Evolutionary conservation across 2,888 invertebrate species (phyloP), one percentile per base, ranked within the genome.

Genomic region (Azorinus chamasolen): DNA sequence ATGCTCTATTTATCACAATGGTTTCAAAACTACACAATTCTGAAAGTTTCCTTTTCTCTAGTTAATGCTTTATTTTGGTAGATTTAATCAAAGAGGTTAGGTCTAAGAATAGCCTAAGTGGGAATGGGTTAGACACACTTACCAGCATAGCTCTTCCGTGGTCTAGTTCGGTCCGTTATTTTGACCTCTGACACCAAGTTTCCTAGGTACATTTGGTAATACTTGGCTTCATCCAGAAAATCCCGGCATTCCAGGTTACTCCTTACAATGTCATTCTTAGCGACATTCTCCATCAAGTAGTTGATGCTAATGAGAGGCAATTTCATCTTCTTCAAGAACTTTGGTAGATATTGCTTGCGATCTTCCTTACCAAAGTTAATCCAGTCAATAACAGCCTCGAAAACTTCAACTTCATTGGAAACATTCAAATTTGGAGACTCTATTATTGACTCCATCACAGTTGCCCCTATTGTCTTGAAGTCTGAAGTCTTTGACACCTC

Each of bases 121-220:
- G n/a, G n/a, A n/a, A n/a, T n/a, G n/a, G n/a, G n/a, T n/a, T n/a
- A n/a, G n/a, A n/a, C 6, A 45, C 5, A 45, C 45, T 16, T 66
- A 89, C 94, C 94, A 53, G 94, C 93, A 71, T 92, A 93, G 61
- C 93, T 93, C 80, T 93, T 94, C 41, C 94, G 84, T 14, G 94
- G 93, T 53, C 92, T 85, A 18, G 89, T 90, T 48, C 90, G 85
- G 32, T 91, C 89, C n/a, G 88, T 87, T 50, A 88, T 82, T 46
- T 85, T 86, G 54, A 89, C 77, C 43, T 87, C 87, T 24, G 91
- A 88, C 27, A 91, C 86, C 12, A 91, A 83, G 65, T 88, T 89
- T 8, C 91, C 91, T 68, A 90, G 82, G 46, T 91, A 92, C 90
- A 93, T 89, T 74, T 93, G 92, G 72, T 92, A 93, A 66, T 89